Evolutionary conservation across 2,797 vertebrate genomes (phyloP).

Genomic region (Eulemur albifrons): DNA sequence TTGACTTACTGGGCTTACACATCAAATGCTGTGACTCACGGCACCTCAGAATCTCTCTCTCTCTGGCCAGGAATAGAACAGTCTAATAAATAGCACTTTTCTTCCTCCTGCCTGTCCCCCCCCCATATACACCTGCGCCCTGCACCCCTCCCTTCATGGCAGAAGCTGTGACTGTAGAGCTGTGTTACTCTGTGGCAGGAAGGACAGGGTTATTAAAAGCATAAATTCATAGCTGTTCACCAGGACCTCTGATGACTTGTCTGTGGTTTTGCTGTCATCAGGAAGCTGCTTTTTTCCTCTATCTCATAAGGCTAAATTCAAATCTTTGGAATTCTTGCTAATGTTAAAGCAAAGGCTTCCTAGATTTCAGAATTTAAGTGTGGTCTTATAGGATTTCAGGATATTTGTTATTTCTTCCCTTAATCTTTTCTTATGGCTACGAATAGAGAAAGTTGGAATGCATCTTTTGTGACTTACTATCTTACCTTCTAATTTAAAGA

Average conservation of each 20-base stretch:
- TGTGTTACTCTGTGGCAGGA: background rate
- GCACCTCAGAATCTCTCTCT: background rate
- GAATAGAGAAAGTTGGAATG: background rate
- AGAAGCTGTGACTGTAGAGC: background rate
- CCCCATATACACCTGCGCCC: background rate
- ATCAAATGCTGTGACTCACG: background rate
- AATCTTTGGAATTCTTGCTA: conserved; percentile 16
- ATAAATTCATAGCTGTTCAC: background rate
- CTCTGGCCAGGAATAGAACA: background rate
- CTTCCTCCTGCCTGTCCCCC: rapidly evolving
- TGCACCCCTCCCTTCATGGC: background rate
- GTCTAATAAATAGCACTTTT: background rate
- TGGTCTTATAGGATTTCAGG: background rate
- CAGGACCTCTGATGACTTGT: background rate
- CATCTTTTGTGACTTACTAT: background rate
- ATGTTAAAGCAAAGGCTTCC: conserved; percentile 49
- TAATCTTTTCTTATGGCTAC: background rate
- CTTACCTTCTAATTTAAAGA: conserved; percentile 30
- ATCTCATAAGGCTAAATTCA: conserved; percentile 17
- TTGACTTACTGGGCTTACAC: background rate
- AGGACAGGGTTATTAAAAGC: background rate
- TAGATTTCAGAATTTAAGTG: conserved; percentile 18
- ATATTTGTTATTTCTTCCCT: background rate
- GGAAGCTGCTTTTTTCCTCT: background rate
- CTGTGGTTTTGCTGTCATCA: background rate